Percentiles rank a stretch among this genome's conserved stretches.
phyloP scores from a whole-genome alignment of 2,797 vertebrate genomes.

The Anguilla marmorata region DNA sequence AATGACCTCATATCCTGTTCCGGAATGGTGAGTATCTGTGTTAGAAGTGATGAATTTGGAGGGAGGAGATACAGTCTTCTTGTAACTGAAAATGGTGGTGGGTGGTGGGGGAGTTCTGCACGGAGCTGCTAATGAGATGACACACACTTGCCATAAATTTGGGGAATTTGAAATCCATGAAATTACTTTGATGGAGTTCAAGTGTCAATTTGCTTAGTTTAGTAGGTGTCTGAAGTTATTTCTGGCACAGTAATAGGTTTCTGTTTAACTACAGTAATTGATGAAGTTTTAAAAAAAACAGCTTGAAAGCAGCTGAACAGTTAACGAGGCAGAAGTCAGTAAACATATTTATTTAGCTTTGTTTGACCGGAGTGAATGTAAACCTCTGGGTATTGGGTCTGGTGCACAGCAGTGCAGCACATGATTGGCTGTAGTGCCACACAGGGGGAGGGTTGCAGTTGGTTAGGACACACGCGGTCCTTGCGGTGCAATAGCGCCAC shows the following conservation, averaged over 20 bases:
- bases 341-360: no score
- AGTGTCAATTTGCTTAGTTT: not conserved
- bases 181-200: not conserved
- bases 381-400: not conserved
- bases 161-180: not conserved
- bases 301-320: no score
- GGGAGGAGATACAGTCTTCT: not conserved
- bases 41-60: not conserved
- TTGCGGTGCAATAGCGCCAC: not conserved
- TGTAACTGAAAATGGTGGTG: not conserved
- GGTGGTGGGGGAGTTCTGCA: not conserved
- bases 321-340: no score
- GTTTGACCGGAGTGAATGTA: no score
- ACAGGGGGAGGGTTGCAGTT: not conserved
- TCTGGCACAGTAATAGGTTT: not conserved
- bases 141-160: not conserved
- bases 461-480: not conserved
- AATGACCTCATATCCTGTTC: slow-evolving; percentile 81
- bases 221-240: not conserved
- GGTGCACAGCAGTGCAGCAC: no score
- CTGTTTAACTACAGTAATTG: no score
- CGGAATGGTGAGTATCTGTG: slow-evolving; percentile 70
- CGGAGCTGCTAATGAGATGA: not conserved
- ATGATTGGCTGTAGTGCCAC: not conserved
- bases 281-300: no score